phyloP scores from a whole-genome alignment of 2,113 vertebrate species.

The Columba janthina region DNA sequence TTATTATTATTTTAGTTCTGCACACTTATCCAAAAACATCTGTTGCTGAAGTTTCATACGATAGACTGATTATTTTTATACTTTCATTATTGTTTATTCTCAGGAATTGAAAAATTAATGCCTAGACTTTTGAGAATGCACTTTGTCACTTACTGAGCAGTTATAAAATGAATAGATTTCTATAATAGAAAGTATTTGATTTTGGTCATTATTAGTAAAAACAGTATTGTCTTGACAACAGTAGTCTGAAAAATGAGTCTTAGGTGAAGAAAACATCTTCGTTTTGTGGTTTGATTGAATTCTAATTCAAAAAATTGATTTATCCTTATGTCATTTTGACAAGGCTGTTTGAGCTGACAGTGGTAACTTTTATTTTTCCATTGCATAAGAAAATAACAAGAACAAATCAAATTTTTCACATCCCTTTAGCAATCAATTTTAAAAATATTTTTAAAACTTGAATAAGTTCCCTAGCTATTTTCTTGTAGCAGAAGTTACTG shows the following conservation, averaged over 20 bases:
- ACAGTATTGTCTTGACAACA: constrained; percentile 6
- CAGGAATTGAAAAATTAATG: not conserved
- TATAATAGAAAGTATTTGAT: not conserved
- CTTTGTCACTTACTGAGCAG: not conserved
- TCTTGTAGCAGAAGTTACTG: not conserved
- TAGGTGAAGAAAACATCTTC: constrained; percentile 28
- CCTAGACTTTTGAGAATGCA: not conserved
- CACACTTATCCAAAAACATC: not conserved
- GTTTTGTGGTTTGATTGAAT: constrained; percentile 29
- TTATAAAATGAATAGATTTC: not conserved
- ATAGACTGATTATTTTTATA: not conserved
- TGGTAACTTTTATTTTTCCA: not conserved
- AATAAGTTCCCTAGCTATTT: not conserved
- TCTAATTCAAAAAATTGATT: not conserved
- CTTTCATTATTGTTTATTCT: not conserved
- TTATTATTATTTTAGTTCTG: not conserved
- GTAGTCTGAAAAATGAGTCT: constrained; percentile 40
- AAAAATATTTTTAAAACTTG: not conserved
- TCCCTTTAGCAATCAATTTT: not conserved
- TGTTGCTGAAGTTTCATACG: not conserved
- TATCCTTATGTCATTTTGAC: not conserved
- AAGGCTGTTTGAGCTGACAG: not conserved
- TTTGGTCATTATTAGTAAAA: constrained; percentile 55
- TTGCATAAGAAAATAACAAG: not conserved
- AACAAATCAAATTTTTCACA: not conserved